Percentiles rank a stretch among this genome's conserved stretches.
Evolutionary conservation across 2,113 vertebrate genomes (phyloP).

Genomic region (Perca schrenkii): DNA sequence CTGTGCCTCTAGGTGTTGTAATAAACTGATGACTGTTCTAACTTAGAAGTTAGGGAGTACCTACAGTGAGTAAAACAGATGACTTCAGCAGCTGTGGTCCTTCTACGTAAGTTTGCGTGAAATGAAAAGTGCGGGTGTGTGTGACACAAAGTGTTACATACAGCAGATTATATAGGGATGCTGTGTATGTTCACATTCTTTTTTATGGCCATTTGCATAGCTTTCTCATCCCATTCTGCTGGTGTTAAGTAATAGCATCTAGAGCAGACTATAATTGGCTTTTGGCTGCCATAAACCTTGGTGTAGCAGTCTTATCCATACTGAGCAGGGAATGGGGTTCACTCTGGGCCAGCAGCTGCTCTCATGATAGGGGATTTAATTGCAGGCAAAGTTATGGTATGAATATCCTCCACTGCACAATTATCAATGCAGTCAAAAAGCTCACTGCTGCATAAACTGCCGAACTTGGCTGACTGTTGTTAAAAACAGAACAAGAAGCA

Average conservation of each 20-base stretch:
- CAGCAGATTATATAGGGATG: constrained; percentile 16
- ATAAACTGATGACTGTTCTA: constrained; percentile 77
- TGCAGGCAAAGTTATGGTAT: constrained; percentile 73
- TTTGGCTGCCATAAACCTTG: constrained; percentile 73
- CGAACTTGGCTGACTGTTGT: constrained; percentile 62
- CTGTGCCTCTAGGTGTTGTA: constrained; percentile 75
- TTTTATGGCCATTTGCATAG: constrained; percentile 38
- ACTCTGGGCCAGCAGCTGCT: constrained; percentile 73
- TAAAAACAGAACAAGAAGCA: constrained; percentile 66
- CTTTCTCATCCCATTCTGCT: constrained; percentile 50
- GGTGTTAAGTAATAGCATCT: constrained; percentile 70
- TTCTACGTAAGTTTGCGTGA: constrained; percentile 24
- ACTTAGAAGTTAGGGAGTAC: constrained; percentile 67
- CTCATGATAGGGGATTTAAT: constrained; percentile 80
- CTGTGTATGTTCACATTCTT: constrained; percentile 15
- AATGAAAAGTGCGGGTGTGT: constrained; percentile 28
- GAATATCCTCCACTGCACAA: constrained; percentile 72
- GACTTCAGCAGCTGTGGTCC: constrained; percentile 63
- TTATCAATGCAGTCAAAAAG: constrained; percentile 70
- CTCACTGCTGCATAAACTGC: constrained; percentile 60
- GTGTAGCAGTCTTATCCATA: constrained; percentile 71
- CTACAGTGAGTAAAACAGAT: constrained; percentile 63
- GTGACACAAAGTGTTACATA: constrained; percentile 15
- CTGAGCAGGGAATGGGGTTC: constrained; percentile 69
- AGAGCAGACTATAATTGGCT: constrained; percentile 70